Percentiles rank a stretch among this genome's conserved stretches.
Evolutionary conservation across 2,113 vertebrate genomes (phyloP).

Genomic region (Tympanuchus pallidicinctus): DNA sequence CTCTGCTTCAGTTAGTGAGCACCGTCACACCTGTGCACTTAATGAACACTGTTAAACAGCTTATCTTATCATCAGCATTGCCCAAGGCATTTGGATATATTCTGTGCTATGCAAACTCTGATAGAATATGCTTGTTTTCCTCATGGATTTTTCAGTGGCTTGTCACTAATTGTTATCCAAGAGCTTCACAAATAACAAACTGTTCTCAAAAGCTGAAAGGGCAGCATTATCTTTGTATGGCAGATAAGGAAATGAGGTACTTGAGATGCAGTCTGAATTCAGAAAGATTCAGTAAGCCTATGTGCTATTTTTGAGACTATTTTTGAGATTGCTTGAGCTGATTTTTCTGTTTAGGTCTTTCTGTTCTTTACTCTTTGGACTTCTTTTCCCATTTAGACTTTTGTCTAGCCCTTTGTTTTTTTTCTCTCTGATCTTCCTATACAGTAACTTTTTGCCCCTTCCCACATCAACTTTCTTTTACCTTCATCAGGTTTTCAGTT

Average conservation of each 20-base stretch:
- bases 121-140: neutral
- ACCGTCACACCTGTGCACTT: neutral
- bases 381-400: neutral
- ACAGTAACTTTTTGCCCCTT: neutral
- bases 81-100: neutral
- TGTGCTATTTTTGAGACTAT: neutral
- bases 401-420: neutral
- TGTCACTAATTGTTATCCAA: neutral
- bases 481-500: neutral
- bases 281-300: neutral
- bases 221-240: neutral
- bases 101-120: neutral
- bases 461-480: neutral
- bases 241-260: constrained; percentile 15
- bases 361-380: neutral
- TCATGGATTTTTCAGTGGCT: neutral
- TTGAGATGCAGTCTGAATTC: neutral
- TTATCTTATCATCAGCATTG: neutral
- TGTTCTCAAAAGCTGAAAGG: neutral
- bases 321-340: neutral
- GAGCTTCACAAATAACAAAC: neutral
- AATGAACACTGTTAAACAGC: neutral
- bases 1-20: neutral
- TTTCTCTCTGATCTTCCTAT: neutral
- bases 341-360: neutral